These are phyloP conservation scores for Menidia beryllina DNA, from an alignment of 2,113 vertebrate species.

Conservation along the genomic window DNA sequence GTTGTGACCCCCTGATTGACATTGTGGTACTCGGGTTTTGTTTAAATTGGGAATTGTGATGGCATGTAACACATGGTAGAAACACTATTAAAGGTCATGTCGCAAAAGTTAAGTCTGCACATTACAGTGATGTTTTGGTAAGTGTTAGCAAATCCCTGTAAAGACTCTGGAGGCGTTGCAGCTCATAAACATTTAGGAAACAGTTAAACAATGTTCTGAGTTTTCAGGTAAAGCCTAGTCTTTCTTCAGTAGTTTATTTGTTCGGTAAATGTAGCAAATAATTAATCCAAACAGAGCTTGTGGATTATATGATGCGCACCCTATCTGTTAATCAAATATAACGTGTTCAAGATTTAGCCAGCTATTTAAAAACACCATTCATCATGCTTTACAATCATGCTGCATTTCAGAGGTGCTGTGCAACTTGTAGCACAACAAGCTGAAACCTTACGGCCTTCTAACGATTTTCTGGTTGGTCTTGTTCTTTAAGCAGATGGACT, in stretches of 20 bases:
- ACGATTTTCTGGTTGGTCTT: constrained; percentile 10
- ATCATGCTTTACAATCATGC: constrained; percentile 15
- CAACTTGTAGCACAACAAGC: background rate
- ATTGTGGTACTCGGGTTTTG: constrained; percentile 7
- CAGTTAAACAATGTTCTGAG: background rate
- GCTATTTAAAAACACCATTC: constrained; percentile 4
- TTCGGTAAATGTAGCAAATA: too few relatives aligned
- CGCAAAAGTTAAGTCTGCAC: background rate
- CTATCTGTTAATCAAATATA: background rate
- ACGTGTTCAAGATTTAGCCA: constrained; percentile 8
- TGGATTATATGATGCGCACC: background rate
- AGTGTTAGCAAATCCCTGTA: background rate
- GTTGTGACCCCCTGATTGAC: constrained; percentile 40
- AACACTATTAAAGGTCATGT: background rate
- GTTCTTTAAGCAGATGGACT: constrained; percentile 12
- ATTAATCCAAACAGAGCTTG: background rate
- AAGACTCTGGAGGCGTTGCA: background rate
- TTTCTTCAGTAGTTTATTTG: background rate
- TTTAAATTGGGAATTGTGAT: constrained; percentile 7
- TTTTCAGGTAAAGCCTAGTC: background rate
- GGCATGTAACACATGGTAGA: constrained; percentile 3
- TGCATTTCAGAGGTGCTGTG: background rate
- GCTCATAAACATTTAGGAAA: background rate
- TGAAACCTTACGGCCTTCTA: constrained; percentile 13
- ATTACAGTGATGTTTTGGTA: background rate